Percentiles rank a stretch among this genome's conserved stretches.
Conservation (phyloP, 30 jellyfish, hydroid and myxozoan species). For the Calvadosia cruxmelitensis region DNA sequence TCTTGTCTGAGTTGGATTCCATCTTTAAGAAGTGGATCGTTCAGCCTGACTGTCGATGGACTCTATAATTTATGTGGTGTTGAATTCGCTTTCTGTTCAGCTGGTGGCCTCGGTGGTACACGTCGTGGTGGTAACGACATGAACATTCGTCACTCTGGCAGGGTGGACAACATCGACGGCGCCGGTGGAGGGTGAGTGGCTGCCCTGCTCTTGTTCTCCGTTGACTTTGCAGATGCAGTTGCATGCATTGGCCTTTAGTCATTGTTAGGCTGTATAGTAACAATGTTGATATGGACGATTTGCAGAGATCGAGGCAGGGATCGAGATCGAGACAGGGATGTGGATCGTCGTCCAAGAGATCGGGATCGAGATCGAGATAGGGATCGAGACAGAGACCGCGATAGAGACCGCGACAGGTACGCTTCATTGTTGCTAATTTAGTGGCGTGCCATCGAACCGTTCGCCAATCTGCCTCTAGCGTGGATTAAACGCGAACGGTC, state of each 20-base stretch:
- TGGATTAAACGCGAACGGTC: not conserved
- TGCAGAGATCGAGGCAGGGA: conserved; percentile 49
- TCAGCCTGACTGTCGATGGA: no score
- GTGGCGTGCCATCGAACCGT: no score
- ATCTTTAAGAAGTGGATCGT: no score
- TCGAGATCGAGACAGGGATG: conserved; percentile 33
- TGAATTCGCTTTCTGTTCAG: conserved; percentile 9
- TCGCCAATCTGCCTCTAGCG: no score
- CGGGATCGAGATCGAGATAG: conserved; percentile 15
- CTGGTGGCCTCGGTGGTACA: conserved; percentile 99
- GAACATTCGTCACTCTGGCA: conserved; percentile 70
- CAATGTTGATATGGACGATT: not conserved
- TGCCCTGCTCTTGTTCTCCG: no score
- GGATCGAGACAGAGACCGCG: conserved; percentile 24
- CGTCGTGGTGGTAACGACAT: conserved; percentile 90
- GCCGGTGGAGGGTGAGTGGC: no score
- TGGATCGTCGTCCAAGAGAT: conserved; percentile 9
- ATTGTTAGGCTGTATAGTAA: not conserved
- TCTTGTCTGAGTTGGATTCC: no score
- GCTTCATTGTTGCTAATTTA: no score
- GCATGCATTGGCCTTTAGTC: no score
- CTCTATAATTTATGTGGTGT: not conserved
- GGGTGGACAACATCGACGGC: conserved; percentile 67
- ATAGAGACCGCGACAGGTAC: conserved; percentile 8
- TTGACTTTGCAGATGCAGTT: no score